phyloP scores from a whole-genome alignment of 1,140 invertebrate species.

The Drosophila parvula region DNA sequence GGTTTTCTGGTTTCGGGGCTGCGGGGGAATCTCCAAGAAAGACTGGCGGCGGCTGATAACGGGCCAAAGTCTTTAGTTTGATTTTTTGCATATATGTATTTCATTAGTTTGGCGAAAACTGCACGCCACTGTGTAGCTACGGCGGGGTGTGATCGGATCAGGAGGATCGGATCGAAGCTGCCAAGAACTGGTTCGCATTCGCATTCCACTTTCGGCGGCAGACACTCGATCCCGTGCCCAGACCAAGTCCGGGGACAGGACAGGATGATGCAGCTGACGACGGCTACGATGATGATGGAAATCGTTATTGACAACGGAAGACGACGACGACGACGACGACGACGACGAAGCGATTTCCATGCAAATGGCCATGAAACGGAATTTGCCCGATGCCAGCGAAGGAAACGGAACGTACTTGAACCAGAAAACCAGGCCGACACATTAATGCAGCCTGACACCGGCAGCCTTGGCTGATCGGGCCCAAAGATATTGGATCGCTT shows the following conservation, averaged over 20 bases:
- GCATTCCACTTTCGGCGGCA: constrained; percentile 66
- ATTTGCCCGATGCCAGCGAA: constrained; percentile 57
- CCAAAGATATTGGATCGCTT: constrained; percentile 30
- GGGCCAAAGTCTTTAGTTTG: constrained; percentile 65
- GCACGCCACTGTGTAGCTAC: constrained; percentile 57
- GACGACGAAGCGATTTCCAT: constrained; percentile 68
- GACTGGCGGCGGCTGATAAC: constrained; percentile 65
- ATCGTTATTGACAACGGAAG: constrained; percentile 83
- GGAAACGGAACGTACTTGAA: constrained; percentile 81
- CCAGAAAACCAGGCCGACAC: constrained; percentile 79
- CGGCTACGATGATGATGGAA: constrained; percentile 65
- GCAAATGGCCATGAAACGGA: constrained; percentile 81
- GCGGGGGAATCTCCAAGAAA: constrained; percentile 51
- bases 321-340: constrained; percentile 39
- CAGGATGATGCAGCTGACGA: constrained; percentile 59
- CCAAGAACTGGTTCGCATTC: constrained; percentile 65
- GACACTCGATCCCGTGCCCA: constrained; percentile 40
- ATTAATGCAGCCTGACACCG: constrained; percentile 80
- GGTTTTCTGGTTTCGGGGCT: constrained; percentile 5
- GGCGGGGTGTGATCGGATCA: constrained; percentile 10
- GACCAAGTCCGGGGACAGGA: constrained; percentile 31
- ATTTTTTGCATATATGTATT: constrained; percentile 79
- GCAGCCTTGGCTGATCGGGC: constrained; percentile 71
- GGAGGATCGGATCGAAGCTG: constrained; percentile 29
- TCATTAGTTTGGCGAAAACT: constrained; percentile 79